Evolutionary conservation across 1,140 invertebrate genomes (phyloP), one percentile per base, ranked within the genome.

Genomic region (Heliconius melpomene): DNA sequence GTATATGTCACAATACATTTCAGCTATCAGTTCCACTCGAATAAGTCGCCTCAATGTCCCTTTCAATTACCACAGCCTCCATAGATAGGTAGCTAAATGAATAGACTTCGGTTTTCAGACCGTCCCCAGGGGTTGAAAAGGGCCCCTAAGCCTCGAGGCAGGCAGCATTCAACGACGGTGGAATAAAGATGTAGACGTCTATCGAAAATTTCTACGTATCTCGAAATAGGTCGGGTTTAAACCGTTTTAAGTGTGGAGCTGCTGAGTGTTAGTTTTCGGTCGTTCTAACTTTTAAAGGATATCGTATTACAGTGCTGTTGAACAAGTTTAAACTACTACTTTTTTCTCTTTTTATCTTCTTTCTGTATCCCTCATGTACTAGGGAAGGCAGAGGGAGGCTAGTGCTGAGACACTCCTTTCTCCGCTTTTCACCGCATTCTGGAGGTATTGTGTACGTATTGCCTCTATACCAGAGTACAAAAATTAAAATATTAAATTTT

Each of bases 61-160:
- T 82, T 87, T 85, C 83, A 85, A 87, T 87, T 87, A 87, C 82
- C 79, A 84, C 79, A 82, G 79, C 74, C 78, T 82, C 82, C 74
- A 83, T 82, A 84, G 83, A 85, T 85, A 87, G 81, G 84, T 86
- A 87, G 83, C 83, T 86, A 87, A 87, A 87, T 87, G 86, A 86
- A 87, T 86, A 78, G 84, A 77, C 81, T 82, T 79, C 80, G 83
- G 81, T 78, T 82, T 82, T 84, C 79, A 84, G 82, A 76, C 81
- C 81, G 79, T 79, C 79, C 80, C 82, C 57, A 60, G 80, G 85
- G 84, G 84, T 78, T 80, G 79, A 81, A 82, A 82, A 75, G 85
- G 81, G 72, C 81, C 81, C 78, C 79, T 85, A 84, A 79, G 79
- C 81, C 79, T 71, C 79, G 83, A 80, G 78, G 79, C 73, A 79